phyloP scores from a whole-genome alignment of 2,113 vertebrate genomes.

The Lophochroa leadbeateri region DNA sequence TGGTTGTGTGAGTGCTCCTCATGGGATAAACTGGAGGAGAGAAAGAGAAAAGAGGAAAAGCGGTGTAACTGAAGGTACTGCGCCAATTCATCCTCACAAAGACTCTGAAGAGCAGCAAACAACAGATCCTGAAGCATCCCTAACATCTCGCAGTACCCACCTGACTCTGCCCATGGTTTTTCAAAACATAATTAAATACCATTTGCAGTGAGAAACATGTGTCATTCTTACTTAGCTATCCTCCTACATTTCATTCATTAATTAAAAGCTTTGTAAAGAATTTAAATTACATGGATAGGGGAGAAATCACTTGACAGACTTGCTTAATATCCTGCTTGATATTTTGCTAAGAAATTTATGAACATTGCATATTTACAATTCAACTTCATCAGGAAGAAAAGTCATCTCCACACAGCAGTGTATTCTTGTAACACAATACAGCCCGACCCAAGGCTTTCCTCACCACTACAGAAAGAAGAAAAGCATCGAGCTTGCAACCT shows the following conservation, averaged over 20 bases:
- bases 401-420: background rate
- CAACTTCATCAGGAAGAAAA: conserved; percentile 30
- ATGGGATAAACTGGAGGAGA: conserved; percentile 81
- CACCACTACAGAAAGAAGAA: background rate
- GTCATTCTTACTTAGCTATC: conserved; percentile 55
- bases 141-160: background rate
- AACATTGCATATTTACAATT: conserved; percentile 30
- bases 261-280: conserved; percentile 68
- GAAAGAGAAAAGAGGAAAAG: background rate
- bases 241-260: conserved; percentile 58
- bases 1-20: conserved; percentile 92
- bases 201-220: background rate
- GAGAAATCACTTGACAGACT: conserved; percentile 52
- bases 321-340: conserved; percentile 44
- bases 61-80: background rate
- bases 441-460: background rate
- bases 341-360: conserved; percentile 64
- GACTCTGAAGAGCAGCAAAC: background rate
- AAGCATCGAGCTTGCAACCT: background rate
- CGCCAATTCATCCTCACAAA: background rate
- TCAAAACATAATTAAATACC: conserved; percentile 46
- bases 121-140: background rate
- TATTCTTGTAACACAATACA: background rate
- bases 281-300: conserved; percentile 47
- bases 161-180: conserved; percentile 1